phyloP scores from a whole-genome alignment of 2,797 vertebrate species.

The Echiichthys vipera region DNA sequence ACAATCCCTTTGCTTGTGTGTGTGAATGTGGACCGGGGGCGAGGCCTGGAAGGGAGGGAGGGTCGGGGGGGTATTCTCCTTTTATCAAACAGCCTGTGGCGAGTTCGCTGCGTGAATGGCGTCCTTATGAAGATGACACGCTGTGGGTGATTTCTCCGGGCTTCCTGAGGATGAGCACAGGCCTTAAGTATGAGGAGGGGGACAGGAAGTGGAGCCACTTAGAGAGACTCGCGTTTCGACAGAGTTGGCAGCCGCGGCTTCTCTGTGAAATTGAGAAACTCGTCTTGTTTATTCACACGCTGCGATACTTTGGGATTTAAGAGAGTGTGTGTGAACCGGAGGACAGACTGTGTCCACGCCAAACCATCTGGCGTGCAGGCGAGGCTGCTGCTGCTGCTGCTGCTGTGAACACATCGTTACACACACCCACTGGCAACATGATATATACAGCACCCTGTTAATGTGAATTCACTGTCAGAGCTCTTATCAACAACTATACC shows the following conservation, averaged over 20 bases:
- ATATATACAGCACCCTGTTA: slow-evolving; percentile 8
- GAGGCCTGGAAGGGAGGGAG: background rate
- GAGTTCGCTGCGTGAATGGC: slow-evolving; percentile 47
- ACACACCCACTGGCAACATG: background rate
- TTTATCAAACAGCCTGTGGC: slow-evolving; percentile 52
- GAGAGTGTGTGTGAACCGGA: slow-evolving; percentile 13
- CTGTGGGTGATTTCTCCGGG: slow-evolving; percentile 19
- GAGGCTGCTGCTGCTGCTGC: slow-evolving; percentile 24
- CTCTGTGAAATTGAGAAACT: slow-evolving; percentile 42
- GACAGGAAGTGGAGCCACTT: slow-evolving; percentile 39
- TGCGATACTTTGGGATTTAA: slow-evolving; percentile 27
- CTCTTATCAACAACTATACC: no score
- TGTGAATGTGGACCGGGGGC: slow-evolving; percentile 45
- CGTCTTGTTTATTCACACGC: slow-evolving; percentile 43
- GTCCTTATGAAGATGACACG: slow-evolving; percentile 57
- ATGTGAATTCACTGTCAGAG: background rate
- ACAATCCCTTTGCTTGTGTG: slow-evolving; percentile 76
- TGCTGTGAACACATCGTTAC: background rate
- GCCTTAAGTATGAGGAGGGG: slow-evolving; percentile 44
- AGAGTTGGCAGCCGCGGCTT: slow-evolving; percentile 23
- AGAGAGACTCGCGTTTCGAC: slow-evolving; percentile 44
- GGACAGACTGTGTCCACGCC: slow-evolving; percentile 12
- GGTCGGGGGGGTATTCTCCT: slow-evolving; percentile 41
- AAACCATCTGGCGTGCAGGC: slow-evolving; percentile 49
- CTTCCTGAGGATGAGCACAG: slow-evolving; percentile 63